Conservation (phyloP, 2,113 vertebrate genomes). For the Psittacula cyanocephala region DNA sequence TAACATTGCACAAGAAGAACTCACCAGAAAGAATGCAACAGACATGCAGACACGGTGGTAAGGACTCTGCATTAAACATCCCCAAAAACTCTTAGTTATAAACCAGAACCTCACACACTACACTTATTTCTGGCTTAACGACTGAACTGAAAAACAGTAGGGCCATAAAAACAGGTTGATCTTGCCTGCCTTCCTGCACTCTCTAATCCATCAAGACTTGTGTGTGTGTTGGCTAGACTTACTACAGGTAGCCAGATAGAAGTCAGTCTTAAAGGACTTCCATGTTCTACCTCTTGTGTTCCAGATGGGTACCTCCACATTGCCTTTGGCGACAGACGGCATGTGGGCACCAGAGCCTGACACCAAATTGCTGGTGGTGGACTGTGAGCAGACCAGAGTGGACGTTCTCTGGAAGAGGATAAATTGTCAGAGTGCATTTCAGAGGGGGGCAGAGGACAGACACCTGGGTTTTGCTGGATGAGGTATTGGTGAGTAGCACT, state of each 20-base stretch:
- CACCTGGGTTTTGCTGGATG: background rate
- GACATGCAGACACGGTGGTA: background rate
- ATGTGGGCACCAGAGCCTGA: background rate
- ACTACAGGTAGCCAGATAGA: background rate
- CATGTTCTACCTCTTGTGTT: background rate
- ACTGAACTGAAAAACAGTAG: background rate
- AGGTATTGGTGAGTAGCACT: background rate
- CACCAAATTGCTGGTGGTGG: accelerated
- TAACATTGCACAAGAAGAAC: background rate
- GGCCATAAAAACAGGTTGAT: background rate
- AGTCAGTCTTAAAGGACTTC: background rate
- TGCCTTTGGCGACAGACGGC: background rate
- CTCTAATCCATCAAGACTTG: background rate
- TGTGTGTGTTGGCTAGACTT: background rate
- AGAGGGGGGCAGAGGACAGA: background rate
- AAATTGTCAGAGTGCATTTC: background rate
- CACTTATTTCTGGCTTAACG: background rate
- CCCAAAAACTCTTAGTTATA: background rate
- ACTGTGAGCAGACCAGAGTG: accelerated
- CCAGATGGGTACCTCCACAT: background rate
- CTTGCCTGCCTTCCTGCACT: background rate
- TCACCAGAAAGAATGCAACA: background rate
- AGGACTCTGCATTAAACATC: background rate
- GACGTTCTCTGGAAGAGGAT: background rate
- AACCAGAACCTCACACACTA: background rate